Evolutionary conservation across 2,797 vertebrate genomes (phyloP).

Genomic region (Microtus obscurus): DNA sequence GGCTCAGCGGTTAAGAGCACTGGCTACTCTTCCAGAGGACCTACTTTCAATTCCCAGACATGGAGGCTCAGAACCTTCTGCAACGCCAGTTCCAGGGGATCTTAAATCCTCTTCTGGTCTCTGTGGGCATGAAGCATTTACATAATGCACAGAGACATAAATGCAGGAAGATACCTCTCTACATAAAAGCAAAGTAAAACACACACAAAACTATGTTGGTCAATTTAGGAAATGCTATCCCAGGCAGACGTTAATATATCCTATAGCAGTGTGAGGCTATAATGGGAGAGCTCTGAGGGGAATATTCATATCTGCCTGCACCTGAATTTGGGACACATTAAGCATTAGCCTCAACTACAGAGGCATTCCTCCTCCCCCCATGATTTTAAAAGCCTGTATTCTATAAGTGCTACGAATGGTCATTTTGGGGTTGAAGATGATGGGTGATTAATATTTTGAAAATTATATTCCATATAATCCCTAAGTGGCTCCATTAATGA

Average conservation of each 20-base stretch:
- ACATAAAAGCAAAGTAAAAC: background rate
- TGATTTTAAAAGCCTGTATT: background rate
- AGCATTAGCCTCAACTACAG: background rate
- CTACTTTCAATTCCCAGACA: background rate
- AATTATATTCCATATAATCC: conserved; percentile 20
- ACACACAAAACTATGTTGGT: background rate
- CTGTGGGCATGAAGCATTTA: background rate
- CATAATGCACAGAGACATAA: background rate
- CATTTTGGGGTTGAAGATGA: background rate
- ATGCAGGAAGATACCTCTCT: background rate
- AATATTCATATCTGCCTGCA: background rate
- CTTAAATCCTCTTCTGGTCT: background rate
- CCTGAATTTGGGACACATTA: background rate
- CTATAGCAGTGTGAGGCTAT: background rate
- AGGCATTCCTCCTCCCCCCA: background rate
- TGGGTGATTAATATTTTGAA: background rate
- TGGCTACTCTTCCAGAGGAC: background rate
- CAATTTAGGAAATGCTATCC: background rate
- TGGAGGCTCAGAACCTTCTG: background rate
- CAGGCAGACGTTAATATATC: background rate
- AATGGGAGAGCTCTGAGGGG: too few relatives aligned
- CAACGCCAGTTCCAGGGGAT: background rate
- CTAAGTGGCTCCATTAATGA: background rate
- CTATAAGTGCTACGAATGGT: background rate
- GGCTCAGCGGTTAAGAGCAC: background rate